Conservation (phyloP, 2,113 vertebrate species). For the Copsychus sechellarum region DNA sequence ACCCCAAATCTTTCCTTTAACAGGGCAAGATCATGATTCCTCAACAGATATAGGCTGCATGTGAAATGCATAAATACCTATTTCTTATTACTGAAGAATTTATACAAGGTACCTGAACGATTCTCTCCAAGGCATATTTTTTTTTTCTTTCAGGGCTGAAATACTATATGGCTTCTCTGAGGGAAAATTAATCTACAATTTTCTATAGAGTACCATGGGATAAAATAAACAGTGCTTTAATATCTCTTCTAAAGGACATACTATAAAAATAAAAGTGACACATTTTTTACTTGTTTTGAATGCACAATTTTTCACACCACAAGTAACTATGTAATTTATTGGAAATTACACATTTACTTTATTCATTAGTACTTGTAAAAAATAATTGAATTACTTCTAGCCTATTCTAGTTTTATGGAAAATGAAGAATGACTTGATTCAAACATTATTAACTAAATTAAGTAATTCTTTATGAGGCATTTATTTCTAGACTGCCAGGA, state of each 20-base stretch:
- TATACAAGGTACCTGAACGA: neutral
- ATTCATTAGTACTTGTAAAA: constrained; percentile 61
- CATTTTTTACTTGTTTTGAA: constrained; percentile 54
- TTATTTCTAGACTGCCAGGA: constrained; percentile 49
- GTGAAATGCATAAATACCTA: neutral
- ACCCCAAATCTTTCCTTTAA: neutral
- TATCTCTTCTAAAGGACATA: constrained; percentile 27
- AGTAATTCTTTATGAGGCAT: constrained; percentile 52
- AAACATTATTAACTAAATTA: constrained; percentile 63
- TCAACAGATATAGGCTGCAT: neutral
- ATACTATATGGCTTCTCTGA: constrained; percentile 1
- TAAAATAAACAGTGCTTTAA: constrained; percentile 59
- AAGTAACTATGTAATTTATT: constrained; percentile 58
- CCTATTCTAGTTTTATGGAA: constrained; percentile 61
- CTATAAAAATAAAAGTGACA: constrained; percentile 29
- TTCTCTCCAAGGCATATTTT: constrained; percentile 33
- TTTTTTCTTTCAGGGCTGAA: constrained; percentile 30
- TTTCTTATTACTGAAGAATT: constrained; percentile 34
- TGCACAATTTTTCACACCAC: constrained; percentile 30
- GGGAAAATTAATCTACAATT: constrained; percentile 14
- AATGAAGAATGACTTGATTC: constrained; percentile 62
- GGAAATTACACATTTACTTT: constrained; percentile 50
- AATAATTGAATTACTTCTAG: constrained; percentile 47
- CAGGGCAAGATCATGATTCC: neutral
- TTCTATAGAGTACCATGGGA: neutral